phyloP scores from a whole-genome alignment of 2,797 vertebrate species.

The Myotis myotis region DNA sequence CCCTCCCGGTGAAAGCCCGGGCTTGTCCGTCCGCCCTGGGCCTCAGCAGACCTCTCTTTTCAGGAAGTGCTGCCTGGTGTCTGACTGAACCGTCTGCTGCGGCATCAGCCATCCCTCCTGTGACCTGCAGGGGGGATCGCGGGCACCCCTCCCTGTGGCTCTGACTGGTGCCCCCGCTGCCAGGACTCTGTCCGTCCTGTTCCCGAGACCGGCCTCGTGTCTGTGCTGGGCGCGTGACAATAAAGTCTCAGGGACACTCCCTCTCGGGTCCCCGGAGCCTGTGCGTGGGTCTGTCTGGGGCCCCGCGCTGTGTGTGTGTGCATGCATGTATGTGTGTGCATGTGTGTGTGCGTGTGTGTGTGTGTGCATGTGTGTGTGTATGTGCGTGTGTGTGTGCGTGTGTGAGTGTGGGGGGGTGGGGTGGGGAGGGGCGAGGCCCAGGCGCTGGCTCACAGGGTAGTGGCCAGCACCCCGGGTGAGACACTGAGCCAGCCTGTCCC shows the following conservation, averaged over 20 bases:
- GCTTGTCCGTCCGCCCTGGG: neutral
- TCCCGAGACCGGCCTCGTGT: neutral
- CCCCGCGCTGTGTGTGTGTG: rapidly evolving
- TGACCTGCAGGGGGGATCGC: neutral
- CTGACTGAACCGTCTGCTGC: neutral
- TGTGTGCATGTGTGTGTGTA: neutral
- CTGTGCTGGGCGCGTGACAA: neutral
- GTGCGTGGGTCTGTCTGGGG: neutral
- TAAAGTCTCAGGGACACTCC: constrained; percentile 27
- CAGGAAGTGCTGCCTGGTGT: neutral
- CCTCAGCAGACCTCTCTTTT: neutral
- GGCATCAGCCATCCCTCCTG: neutral
- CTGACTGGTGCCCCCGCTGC: rapidly evolving
- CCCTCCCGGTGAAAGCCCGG: rapidly evolving
- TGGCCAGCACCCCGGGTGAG: neutral
- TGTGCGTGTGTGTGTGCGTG: rapidly evolving
- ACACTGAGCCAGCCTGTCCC: rapidly evolving
- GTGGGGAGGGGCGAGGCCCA: neutral
- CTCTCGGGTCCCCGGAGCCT: neutral
- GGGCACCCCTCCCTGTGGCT: rapidly evolving
- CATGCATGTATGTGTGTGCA: rapidly evolving
- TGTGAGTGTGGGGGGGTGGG: too few relatives aligned
- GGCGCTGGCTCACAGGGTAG: neutral
- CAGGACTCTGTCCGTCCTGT: rapidly evolving
- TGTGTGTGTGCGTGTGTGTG: rapidly evolving